phyloP scores from a whole-genome alignment of 1,140 invertebrate species.

The Solen grandis region DNA sequence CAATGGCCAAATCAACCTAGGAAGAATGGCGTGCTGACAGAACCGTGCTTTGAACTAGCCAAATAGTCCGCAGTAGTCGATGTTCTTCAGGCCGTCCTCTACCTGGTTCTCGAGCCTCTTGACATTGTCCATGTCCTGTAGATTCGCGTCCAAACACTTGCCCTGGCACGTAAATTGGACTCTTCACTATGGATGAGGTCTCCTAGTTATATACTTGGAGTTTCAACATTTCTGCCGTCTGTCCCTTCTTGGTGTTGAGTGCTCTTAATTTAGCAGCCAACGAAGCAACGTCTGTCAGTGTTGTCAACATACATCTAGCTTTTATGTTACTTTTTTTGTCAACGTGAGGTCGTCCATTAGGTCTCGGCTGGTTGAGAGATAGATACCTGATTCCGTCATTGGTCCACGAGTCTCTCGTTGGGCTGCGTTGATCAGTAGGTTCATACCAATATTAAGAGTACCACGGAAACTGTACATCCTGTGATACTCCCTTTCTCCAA shows the following conservation, averaged over 20 bases:
- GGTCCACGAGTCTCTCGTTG: background rate
- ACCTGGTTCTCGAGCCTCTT: background rate
- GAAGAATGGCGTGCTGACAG: background rate
- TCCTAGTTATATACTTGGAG: constrained; percentile 6
- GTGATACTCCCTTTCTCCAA: background rate
- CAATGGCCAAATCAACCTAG: constrained; percentile 6
- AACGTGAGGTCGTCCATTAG: constrained; percentile 17
- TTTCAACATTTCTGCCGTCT: constrained; percentile 23
- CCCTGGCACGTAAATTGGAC: background rate
- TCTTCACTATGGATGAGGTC: background rate
- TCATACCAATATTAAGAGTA: constrained; percentile 15
- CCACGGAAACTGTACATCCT: constrained; percentile 3
- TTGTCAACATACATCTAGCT: constrained; percentile 1
- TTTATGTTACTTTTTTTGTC: constrained; percentile 7
- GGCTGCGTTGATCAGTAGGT: constrained; percentile 17
- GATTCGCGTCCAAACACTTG: constrained; percentile 5
- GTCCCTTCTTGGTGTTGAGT: constrained; percentile 21
- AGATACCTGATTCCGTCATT: background rate
- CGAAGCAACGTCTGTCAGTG: constrained; percentile 6
- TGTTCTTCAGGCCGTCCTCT: background rate
- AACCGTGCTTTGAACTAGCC: background rate
- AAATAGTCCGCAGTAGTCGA: background rate
- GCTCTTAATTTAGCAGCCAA: background rate
- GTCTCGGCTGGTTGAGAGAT: background rate
- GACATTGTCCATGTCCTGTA: background rate